These are phyloP conservation scores for Reticulitermes speratus DNA, from an alignment of 1,140 invertebrate genomes.

Conservation along the genomic window DNA sequence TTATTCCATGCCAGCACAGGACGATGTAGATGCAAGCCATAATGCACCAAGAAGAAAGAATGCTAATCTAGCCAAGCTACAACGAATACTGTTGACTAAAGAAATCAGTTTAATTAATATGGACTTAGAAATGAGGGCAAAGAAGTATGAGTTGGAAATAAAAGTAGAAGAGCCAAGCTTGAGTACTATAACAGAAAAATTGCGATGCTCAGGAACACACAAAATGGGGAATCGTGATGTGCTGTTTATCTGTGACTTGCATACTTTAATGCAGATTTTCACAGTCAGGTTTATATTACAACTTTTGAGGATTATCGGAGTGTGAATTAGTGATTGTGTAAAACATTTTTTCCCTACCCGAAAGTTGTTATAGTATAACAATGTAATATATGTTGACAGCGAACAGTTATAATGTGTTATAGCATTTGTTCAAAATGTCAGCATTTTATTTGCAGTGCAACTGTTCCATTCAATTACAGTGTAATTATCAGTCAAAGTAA, in stretches of 20 bases:
- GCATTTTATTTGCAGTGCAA: constrained; percentile 11
- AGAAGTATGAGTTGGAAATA: constrained; percentile 22
- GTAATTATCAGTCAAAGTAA: constrained; percentile 18
- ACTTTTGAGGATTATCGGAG: not conserved
- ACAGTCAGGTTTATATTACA: not conserved
- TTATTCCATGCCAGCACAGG: not conserved
- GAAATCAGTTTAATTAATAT: constrained; percentile 18
- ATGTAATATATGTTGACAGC: not conserved
- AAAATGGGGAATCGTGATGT: not conserved
- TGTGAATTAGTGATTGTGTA: not conserved
- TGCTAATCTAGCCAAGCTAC: constrained; percentile 3
- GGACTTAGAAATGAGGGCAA: constrained; percentile 23
- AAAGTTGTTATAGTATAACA: not conserved
- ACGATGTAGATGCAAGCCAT: not conserved
- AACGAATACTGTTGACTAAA: constrained; percentile 6
- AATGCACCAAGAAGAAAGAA: not conserved
- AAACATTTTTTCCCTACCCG: not conserved
- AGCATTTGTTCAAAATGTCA: not conserved
- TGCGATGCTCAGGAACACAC: not conserved
- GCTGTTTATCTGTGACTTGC: not conserved
- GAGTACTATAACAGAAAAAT: constrained; percentile 20
- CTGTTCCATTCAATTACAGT: not conserved
- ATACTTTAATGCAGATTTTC: not conserved
- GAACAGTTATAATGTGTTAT: constrained; percentile 12
- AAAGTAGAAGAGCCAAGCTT: constrained; percentile 25